Base-by-base conservation (phyloP, 2,113 vertebrate species). In the Zosterops japonicus region DNA sequence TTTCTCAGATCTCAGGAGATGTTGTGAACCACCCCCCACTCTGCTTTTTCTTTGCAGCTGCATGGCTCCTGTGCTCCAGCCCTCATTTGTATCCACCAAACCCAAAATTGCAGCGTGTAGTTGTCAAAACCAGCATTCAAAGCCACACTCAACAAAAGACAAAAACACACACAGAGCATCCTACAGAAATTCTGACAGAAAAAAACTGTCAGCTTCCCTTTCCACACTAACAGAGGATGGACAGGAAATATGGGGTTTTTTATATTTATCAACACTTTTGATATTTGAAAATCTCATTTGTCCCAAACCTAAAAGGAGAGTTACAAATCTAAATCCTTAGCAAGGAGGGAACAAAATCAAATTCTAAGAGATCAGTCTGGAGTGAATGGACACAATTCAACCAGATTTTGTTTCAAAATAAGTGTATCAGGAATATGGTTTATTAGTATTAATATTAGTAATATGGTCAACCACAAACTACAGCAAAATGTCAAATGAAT, bases 1-100 rank as follows among this genome's bases (percentile, higher is more conserved):
- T 82, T 87, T 47, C 82, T 86, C 13, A 3, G 53, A n/a, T 76
- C 75, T 90, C 83, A 67, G 46, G 15, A 63, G 91, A 59, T 63
- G 72, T 1, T 63, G 47, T 60, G 85, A 94, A 50, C 12, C 49
- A 47, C 11, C 42, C 78, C 41, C 64, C n/a, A 9, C 53, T 33
- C 78, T 65, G 87, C 90, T 83, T 76, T 82, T 82, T 53, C 77
- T 87, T 28, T 80, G 85, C 90, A 96, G 91, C 93, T 95, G 93
- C 93, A 70, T 55, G 47, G 87, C 85, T 94, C 85, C 81, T 95
- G 65, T 2, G 15, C 82, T 83, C 29, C 1, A 42, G 75, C 82
- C 49, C 79, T 94, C 68, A 49, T 93, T 93, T 78, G 69, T 74
- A 90, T 50, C 94, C 72, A 83, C 76, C 89, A 94, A 92, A 94